Percentiles rank a stretch among this genome's conserved stretches.
These are phyloP conservation scores for Galaxias olidus DNA, from an alignment of 2,797 vertebrate species.

Conservation along the genomic window DNA sequence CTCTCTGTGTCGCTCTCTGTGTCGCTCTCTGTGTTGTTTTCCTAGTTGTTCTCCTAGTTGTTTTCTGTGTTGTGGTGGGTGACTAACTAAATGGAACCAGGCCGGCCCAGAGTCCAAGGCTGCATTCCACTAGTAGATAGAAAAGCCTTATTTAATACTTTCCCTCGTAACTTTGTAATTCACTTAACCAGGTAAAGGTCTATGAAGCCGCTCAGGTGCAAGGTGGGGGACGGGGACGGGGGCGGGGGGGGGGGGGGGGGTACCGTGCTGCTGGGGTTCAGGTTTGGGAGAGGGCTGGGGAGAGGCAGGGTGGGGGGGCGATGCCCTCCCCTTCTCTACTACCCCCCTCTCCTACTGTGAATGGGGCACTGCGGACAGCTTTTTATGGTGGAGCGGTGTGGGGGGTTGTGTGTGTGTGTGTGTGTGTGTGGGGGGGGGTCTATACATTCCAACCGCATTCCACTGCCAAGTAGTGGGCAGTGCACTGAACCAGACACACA, in stretches of 20 bases:
- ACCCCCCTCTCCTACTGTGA: conserved; percentile 18
- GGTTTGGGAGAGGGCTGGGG: not conserved
- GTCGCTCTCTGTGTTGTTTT: not conserved
- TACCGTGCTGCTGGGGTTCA: not conserved
- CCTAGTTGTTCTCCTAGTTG: no score
- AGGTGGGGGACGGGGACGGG: not conserved
- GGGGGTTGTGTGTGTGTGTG: no score
- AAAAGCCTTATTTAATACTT: no score
- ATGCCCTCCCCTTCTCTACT: conserved; percentile 2
- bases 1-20: not conserved
- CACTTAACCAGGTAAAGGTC: no score
- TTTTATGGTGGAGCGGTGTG: not conserved
- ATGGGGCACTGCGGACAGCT: conserved; percentile 19
- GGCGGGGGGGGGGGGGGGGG: not conserved
- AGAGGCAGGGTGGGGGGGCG: conserved; percentile 16
- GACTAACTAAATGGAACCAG: no score
- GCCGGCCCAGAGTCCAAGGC: no score
- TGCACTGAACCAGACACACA: not conserved
- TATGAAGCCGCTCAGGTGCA: not conserved
- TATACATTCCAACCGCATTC: conserved; percentile 52
- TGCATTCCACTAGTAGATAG: no score
- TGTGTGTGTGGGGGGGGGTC: conserved; percentile 26
- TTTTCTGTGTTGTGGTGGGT: not conserved
- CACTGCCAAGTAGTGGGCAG: conserved; percentile 35
- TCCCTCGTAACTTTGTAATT: no score